Evolutionary conservation across 2,888 invertebrate genomes (phyloP).

Genomic region (Sympetrum striolatum): DNA sequence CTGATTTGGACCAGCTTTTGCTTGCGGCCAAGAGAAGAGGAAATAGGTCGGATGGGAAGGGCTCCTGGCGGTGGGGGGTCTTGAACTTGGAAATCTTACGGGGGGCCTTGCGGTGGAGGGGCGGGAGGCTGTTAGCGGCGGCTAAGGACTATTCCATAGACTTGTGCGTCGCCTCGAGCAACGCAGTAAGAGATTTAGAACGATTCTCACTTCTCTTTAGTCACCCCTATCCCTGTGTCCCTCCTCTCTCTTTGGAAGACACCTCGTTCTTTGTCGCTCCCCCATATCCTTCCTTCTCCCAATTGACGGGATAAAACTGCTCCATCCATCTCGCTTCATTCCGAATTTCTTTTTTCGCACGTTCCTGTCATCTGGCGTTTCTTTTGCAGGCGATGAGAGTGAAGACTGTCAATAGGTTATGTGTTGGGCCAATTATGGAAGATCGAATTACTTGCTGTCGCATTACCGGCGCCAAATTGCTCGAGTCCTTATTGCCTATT

Average conservation of each 20-base stretch:
- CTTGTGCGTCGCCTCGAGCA: conserved; percentile 14
- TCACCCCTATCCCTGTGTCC: not conserved
- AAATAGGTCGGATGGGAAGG: not conserved
- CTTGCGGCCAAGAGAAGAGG: not conserved
- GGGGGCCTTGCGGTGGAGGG: not conserved
- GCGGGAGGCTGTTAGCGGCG: conserved; percentile 11
- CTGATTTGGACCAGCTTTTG: conserved; percentile 23
- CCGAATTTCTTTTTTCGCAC: not conserved
- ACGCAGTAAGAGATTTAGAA: conserved; percentile 40
- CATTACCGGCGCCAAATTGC: too few species aligned
- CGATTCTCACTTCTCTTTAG: not conserved
- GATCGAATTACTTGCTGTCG: too few species aligned
- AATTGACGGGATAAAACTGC: too few species aligned
- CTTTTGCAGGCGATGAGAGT: too few species aligned
- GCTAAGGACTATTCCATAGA: not conserved
- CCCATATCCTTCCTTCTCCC: not conserved
- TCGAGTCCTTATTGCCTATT: too few species aligned
- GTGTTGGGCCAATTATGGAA: too few species aligned
- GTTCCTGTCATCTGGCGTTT: not conserved
- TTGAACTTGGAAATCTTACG: not conserved
- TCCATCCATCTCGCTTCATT: not conserved
- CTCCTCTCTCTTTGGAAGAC: not conserved
- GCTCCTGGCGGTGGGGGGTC: not conserved
- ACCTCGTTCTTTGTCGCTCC: not conserved
- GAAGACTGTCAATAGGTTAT: too few species aligned